Conservation (phyloP, 1,140 invertebrate genomes). For the Drosophila ananassae region DNA sequence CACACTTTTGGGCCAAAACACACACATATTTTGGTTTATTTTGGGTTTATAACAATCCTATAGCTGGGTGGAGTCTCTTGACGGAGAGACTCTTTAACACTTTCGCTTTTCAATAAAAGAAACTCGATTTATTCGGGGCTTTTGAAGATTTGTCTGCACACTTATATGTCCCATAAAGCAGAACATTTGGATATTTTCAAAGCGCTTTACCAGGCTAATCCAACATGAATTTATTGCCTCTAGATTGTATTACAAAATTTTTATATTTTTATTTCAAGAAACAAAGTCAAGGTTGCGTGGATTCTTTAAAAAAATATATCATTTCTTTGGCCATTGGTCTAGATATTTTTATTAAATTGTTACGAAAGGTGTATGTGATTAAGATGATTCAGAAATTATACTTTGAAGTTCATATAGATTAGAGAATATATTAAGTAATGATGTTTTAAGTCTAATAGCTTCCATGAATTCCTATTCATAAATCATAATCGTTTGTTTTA, state of each 20-base stretch:
- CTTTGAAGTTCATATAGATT: not conserved
- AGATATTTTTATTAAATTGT: not conserved
- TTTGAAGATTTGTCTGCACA: conserved; percentile 6
- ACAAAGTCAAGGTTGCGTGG: conserved; percentile 40
- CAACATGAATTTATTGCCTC: conserved; percentile 13
- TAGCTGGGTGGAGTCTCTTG: not conserved
- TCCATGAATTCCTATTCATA: conserved; percentile 17
- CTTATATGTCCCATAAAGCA: conserved; percentile 7
- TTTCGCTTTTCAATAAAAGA: conserved; percentile 61
- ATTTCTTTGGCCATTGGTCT: not conserved
- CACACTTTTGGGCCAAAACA: conserved; percentile 20
- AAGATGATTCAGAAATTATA: conserved; percentile 4
- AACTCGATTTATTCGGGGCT: not conserved
- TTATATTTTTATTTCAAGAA: conserved; percentile 18
- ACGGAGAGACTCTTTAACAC: conserved; percentile 39
- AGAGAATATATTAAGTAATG: not conserved
- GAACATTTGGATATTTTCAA: conserved; percentile 24
- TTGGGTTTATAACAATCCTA: conserved; percentile 24
- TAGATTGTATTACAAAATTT: conserved; percentile 9
- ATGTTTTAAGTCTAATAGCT: not conserved
- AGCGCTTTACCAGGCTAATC: conserved; percentile 2
- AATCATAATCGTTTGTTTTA: conserved; percentile 17
- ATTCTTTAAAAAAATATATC: conserved; percentile 21
- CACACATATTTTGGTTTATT: not conserved
- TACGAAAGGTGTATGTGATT: conserved; percentile 11